Evolutionary conservation across 2,888 invertebrate species (phyloP), one percentile per base, ranked within the genome.

Genomic region (Encarsia formosa): DNA sequence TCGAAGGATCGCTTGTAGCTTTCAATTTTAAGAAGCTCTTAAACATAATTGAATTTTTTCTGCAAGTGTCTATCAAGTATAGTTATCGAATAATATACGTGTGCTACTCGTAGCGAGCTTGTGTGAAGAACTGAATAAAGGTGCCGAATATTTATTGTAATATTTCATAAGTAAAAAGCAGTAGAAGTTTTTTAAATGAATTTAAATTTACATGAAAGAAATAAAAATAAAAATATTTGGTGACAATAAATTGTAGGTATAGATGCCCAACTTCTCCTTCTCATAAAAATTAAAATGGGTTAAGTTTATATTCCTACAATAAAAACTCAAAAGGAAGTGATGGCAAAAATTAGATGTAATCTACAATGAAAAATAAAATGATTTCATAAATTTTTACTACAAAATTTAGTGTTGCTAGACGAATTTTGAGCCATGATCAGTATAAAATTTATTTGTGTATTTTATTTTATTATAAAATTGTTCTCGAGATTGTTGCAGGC

Each of bases 101-200:
- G 70, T 73, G 70, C 70, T 70, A 66, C 65, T 63, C 64, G 64
- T 65, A 68, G 66, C 70, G 65, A 69, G 68, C 67, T 70, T 63
- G 70, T 71, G 70, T 67, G 54, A 69, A 70, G 69, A 68, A 66
- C 67, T 64, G 65, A 67, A 62, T 66, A 69, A 69, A 71, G 69
- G 69, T 66, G 66, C 67, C 63, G 67, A 68, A 68, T 58, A 47
- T 47, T 45, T 43, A 41, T 54, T 45, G 34, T 37, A 46, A 43
- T 41, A 52, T n/a, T 49, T 46, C 48, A 41, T 39, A 34, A 48
- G n/a, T 47, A 59, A n/a, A n/a, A n/a, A n/a, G n/a, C n/a, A n/a
- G n/a, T n/a, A n/a, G n/a, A n/a, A n/a, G n/a, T n/a, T n/a, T n/a
- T n/a, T n/a, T n/a, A n/a, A n/a, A n/a, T n/a, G n/a, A n/a, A n/a